Base-by-base conservation (phyloP, 2,888 invertebrate species). In the Anoplius nigerrimus region DNA sequence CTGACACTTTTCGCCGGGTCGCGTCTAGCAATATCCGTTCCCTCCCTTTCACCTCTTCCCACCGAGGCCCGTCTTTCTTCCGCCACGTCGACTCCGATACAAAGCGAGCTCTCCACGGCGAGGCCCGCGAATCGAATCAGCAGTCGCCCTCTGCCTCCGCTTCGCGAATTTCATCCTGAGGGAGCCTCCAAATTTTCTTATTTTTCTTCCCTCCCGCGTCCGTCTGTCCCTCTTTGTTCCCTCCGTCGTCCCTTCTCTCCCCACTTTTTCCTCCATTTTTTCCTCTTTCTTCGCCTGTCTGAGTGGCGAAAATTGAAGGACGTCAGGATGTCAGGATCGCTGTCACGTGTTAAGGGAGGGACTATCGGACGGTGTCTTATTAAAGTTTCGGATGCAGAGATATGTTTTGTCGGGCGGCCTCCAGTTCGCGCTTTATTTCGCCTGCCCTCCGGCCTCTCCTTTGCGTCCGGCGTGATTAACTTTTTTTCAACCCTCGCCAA, bases 31-130 rank as follows among this genome's bases (percentile, higher is more conserved):
- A 76, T 69, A 72, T 67, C 66, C 11, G 27, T 15, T 22, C 20
- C 20, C 48, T 48, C 48, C n/a, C 42, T 22, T 11, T 51, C 16
- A 54, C 27, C 21, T 53, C 1, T 46, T 43, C 58, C 15, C 21
- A 21, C 57, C 11, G 53, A n/a, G n/a, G n/a, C 56, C 63, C 46
- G 52, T 45, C 62, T 56, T 64, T 61, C 71, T 82, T 72, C 65
- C 73, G 71, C 66, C 64, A 71, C 71, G 76, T 76, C 75, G 76
- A 77, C 66, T 68, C 54, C 69, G 64, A 71, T 71, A 74, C 79
- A 79, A 76, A 72, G 77, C 34, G 62, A 62, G 66, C 46, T 60
- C 57, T 55, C 62, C 62, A 45, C 62, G 54, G 45, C 66, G 61
- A 58, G 64, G 51, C 71, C 43, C 60, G 57, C 53, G 21, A 51